These are phyloP conservation scores for Pelobates cultripes DNA, from an alignment of 2,797 vertebrate species.

Conservation along the genomic window DNA sequence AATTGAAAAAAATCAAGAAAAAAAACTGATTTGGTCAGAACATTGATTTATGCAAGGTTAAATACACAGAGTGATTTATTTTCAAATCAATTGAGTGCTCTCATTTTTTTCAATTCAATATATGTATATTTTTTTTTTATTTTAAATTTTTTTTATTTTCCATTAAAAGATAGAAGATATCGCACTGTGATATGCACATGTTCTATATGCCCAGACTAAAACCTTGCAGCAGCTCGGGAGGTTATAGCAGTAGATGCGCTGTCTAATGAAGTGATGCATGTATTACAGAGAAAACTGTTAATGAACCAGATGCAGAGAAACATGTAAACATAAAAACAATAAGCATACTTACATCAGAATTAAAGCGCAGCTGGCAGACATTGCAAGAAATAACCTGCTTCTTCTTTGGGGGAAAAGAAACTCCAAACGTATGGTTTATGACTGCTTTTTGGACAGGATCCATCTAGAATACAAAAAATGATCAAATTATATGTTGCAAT, in stretches of 20 bases:
- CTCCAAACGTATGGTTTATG: constrained; percentile 97
- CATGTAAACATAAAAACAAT: background rate
- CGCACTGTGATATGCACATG: background rate
- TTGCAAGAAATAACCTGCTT: constrained; percentile 95
- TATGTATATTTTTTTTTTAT: too few relatives aligned
- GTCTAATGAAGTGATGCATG: background rate
- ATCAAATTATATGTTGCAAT: constrained; percentile 14
- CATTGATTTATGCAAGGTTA: too few relatives aligned
- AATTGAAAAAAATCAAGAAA: too few relatives aligned
- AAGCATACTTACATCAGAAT: constrained; percentile 89
- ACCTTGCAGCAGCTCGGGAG: background rate
- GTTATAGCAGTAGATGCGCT: background rate
- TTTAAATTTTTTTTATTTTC: too few relatives aligned
- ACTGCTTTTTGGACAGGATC: constrained; percentile 98
- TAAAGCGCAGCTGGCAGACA: constrained; percentile 95
- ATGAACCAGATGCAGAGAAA: background rate
- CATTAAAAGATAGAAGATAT: too few relatives aligned
- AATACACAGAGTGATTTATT: too few relatives aligned
- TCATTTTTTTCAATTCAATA: too few relatives aligned
- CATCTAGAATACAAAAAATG: constrained; percentile 78
- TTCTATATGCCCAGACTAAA: background rate
- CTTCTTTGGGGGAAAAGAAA: constrained; percentile 90
- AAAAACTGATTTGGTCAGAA: too few relatives aligned
- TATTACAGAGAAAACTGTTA: background rate
- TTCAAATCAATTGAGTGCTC: too few relatives aligned